Conservation (phyloP, 2,113 vertebrate genomes). For the Drymodes brunneopygia region DNA sequence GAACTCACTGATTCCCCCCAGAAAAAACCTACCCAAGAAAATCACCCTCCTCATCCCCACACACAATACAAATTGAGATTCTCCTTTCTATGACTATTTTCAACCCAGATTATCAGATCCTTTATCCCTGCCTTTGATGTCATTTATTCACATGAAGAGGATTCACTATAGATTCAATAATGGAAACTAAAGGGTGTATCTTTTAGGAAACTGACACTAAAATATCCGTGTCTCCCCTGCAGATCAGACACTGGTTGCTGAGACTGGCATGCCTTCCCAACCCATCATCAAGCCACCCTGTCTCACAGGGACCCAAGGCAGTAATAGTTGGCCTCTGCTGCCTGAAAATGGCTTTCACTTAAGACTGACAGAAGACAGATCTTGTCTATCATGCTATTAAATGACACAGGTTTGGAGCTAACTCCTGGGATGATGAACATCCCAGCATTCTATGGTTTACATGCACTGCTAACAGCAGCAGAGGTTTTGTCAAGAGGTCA, state of each 20-base stretch:
- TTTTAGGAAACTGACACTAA: neutral
- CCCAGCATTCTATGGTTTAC: neutral
- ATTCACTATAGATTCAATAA: neutral
- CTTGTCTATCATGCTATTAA: neutral
- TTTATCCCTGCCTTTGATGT: neutral
- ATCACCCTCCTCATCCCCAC: neutral
- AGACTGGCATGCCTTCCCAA: neutral
- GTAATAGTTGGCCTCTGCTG: neutral
- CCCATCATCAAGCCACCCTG: neutral
- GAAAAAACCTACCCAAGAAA: neutral
- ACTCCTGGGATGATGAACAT: neutral
- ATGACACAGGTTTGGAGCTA: neutral
- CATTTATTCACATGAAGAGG: neutral
- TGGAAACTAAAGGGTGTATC: rapidly evolving
- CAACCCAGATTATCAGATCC: neutral
- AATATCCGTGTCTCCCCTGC: neutral
- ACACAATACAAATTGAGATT: neutral
- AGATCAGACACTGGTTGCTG: neutral
- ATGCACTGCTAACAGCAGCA: neutral
- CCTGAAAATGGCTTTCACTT: neutral
- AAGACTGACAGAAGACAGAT: neutral
- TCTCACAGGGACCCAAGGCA: neutral
- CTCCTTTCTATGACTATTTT: neutral
- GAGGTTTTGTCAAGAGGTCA: neutral
- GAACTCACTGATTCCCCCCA: neutral